These are phyloP conservation scores for Cladorhizidae sp. DNA, from an alignment of 37 sponge, comb jelly and placozoan genomes.

Conservation along the genomic window DNA sequence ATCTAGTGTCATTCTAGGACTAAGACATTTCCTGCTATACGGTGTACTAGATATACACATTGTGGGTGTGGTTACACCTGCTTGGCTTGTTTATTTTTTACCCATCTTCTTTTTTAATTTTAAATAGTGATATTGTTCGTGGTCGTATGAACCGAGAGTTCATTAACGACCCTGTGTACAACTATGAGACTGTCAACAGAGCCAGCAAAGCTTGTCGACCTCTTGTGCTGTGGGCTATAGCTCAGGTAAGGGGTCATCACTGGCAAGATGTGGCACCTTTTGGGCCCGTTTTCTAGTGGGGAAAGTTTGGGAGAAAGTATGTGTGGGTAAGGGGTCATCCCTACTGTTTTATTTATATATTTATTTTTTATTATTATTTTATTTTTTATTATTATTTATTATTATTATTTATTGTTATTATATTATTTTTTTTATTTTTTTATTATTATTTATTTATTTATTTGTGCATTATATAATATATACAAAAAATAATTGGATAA, in stretches of 20 bases:
- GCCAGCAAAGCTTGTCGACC: constrained; percentile 97
- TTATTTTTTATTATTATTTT: background rate
- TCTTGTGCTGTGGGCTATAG: constrained; percentile 93
- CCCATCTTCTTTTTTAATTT: background rate
- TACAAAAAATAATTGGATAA: too few relatives aligned
- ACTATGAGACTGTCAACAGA: constrained; percentile 85
- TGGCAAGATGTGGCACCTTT: too few relatives aligned
- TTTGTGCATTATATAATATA: too few relatives aligned
- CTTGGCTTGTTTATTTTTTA: background rate
- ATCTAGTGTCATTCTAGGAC: too few relatives aligned
- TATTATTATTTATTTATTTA: too few relatives aligned
- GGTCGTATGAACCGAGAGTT: constrained; percentile 71
- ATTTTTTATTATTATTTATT: background rate
- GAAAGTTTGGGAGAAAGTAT: background rate
- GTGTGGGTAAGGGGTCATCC: too few relatives aligned
- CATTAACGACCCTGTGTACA: constrained; percentile 76
- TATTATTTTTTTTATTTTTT: too few relatives aligned
- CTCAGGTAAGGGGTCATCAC: too few relatives aligned
- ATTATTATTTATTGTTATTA: too few relatives aligned
- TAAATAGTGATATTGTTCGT: too few relatives aligned
- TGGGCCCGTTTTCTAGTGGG: too few relatives aligned
- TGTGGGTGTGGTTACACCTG: background rate
- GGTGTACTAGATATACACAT: background rate
- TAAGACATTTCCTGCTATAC: background rate
- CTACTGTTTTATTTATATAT: too few relatives aligned